Evolutionary conservation across 2,888 invertebrate genomes (phyloP).

Genomic region (Stenchaetothrips biformis): DNA sequence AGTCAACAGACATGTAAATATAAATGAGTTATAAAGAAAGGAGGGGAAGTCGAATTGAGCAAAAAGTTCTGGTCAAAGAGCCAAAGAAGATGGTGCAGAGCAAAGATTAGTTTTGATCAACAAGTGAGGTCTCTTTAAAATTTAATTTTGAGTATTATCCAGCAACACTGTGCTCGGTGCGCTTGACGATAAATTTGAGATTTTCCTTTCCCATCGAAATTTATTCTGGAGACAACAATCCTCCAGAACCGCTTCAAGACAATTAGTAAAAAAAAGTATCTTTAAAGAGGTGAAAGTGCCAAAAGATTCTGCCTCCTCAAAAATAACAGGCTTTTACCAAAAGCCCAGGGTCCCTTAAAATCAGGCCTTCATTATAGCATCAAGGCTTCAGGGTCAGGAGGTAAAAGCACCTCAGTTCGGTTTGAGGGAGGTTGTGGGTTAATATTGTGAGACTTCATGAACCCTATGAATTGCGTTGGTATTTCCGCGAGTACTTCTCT

Average conservation of each 20-base stretch:
- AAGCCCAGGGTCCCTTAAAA: neutral
- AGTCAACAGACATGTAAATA: neutral
- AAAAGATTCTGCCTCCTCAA: neutral
- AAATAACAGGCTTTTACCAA: neutral
- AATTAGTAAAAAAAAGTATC: no score
- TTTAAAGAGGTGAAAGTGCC: no score
- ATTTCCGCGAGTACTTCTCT: conserved; percentile 57
- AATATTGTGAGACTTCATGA: conserved; percentile 49
- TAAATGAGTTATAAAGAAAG: neutral
- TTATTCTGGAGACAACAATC: no score
- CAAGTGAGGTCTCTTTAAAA: no score
- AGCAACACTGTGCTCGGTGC: no score
- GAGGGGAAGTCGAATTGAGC: neutral
- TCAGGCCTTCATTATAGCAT: neutral
- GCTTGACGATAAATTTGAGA: no score
- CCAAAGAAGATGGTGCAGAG: no score
- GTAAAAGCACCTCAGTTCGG: conserved; percentile 38
- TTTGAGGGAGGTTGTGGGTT: conserved; percentile 47
- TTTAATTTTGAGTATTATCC: no score
- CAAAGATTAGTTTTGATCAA: no score
- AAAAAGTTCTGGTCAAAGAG: no score
- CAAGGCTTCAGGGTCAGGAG: conserved; percentile 41
- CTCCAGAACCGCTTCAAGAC: no score
- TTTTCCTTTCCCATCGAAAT: no score
- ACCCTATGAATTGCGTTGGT: conserved; percentile 49